Conservation (phyloP, 2,797 vertebrate species). For the Tapera naevia region DNA sequence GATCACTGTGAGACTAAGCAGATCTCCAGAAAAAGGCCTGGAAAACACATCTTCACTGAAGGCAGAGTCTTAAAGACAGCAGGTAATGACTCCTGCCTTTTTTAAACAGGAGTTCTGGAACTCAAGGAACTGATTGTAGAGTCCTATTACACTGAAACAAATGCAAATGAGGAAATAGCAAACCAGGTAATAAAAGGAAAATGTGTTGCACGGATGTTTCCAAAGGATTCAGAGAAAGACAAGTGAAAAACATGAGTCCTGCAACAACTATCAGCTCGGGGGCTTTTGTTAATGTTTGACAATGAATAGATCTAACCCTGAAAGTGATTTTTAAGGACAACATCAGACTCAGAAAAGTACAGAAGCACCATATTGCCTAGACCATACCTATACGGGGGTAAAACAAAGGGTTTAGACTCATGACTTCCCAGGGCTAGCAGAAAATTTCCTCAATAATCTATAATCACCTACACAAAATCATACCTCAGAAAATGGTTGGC, state of each 20-base stretch:
- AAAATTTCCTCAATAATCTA: slow-evolving; percentile 10
- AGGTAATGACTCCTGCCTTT: neutral
- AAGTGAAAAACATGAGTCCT: neutral
- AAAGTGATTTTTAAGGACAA: neutral
- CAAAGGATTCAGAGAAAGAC: neutral
- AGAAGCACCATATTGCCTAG: neutral
- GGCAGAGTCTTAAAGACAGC: neutral
- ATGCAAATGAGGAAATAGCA: neutral
- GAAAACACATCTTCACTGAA: slow-evolving; percentile 5
- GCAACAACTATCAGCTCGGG: neutral
- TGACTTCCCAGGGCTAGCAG: neutral
- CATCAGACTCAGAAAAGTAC: neutral
- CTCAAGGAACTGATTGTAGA: neutral
- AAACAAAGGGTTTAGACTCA: neutral
- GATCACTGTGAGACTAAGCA: slow-evolving; percentile 34
- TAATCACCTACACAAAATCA: slow-evolving; percentile 41
- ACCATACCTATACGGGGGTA: neutral
- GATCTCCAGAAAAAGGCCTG: neutral
- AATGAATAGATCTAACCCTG: neutral
- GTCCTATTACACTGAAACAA: neutral
- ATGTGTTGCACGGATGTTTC: neutral
- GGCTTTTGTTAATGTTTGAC: neutral
- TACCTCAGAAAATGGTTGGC: slow-evolving; percentile 31
- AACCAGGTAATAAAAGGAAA: neutral
- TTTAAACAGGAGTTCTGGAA: neutral